A percentile compares a stretch with the other conserved stretches of the same genome.
Evolutionary conservation across 1,140 invertebrate species (phyloP).

Genomic region (Stegodyphus mimosarum): DNA sequence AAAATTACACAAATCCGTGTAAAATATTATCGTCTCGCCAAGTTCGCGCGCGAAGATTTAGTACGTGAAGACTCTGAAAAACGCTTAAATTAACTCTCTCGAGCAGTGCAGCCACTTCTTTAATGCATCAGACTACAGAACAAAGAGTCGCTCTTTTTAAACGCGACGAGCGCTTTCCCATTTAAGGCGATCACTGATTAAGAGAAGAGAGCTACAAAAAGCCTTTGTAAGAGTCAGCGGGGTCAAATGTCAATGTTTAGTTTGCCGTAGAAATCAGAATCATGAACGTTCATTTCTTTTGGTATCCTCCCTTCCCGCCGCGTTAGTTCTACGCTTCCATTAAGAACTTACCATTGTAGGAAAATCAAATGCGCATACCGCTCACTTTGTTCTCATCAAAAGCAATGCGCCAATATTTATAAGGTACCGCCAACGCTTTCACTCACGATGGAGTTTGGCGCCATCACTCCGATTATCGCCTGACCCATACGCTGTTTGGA

Average conservation of each 20-base stretch:
- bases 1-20: no score
- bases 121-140: not conserved
- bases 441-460: not conserved
- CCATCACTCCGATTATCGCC: not conserved
- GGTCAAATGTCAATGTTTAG: no score
- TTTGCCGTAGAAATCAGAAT: no score
- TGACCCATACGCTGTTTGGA: not conserved
- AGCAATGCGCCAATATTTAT: not conserved
- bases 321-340: not conserved
- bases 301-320: no score
- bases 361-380: not conserved
- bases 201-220: not conserved
- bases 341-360: not conserved
- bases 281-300: no score
- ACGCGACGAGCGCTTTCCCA: not conserved
- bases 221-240: not conserved
- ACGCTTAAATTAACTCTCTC: not conserved
- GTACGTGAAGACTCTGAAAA: not conserved
- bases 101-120: not conserved
- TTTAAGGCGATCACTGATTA: constrained; percentile 5
- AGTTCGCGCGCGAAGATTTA: not conserved
- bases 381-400: not conserved
- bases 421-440: not conserved
- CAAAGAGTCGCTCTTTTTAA: constrained; percentile 2
- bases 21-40: not conserved